Base-by-base conservation (phyloP, 2,113 vertebrate species). In the Fukomys damarensis region DNA sequence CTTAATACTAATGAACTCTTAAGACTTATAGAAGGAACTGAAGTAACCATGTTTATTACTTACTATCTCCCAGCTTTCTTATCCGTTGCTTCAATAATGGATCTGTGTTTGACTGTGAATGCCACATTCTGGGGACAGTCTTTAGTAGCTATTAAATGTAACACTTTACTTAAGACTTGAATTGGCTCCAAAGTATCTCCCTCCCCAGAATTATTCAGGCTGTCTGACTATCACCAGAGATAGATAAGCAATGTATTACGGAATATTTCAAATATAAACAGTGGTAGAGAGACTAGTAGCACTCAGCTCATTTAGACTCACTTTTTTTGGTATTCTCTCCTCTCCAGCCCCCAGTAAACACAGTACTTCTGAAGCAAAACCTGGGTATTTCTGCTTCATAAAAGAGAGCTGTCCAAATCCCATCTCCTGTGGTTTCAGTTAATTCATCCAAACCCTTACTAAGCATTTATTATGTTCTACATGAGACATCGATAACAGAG, bases 381-480 rank as follows among this genome's bases (percentile, higher is more conserved):
- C 63, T 88, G 19, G 30, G 10, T 63, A 81, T 46, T 94, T 68
- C 41, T 76, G 28, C 76, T 89, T 72, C 83, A 80, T 1, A 49
- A 68, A 22, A 22, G 87, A 72, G 91, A 87, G 68, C 7, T 84
- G 24, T 38, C 46, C n/a, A 84, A 91, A 96, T 63, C 80, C 32
- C 12, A 93, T 43, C 19, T 58, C 30, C 28, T 43, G 2, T 17
- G 84, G 41, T n/a, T 59, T 79, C 24, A 74, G 92, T 84, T 81
- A 96, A 89, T 80, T 93, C 30, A 91, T 12, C 3, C 35, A 89
- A 70, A 83, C 10, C 74, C 61, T 89, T 68, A 61, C 43, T 89
- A 94, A 89, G 14, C 5, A 93, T 6, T 38, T 70, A 43, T 56
- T 85, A 61, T 43, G 12, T 89, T 82, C 43, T 35, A n/a, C 46